Base-by-base conservation (phyloP, 2,797 vertebrate genomes). In the Okamejei kenojei region DNA sequence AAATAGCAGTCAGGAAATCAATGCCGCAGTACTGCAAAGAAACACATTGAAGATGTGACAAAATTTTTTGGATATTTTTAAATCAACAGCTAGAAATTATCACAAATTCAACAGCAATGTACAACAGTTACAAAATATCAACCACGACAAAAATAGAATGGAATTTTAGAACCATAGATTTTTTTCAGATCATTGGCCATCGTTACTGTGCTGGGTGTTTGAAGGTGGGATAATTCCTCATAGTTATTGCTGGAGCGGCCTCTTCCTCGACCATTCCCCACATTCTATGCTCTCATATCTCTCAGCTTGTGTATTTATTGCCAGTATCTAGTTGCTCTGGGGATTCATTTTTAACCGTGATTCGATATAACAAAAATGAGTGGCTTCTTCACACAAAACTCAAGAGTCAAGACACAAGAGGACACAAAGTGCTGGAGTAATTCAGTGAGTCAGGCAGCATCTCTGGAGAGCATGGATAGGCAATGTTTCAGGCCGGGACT, bases 61-160 rank as follows among this genome's bases (percentile, higher is more conserved):
- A 61, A 88, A 88, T 68, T 8, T 9, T 21, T 84, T 2, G 61
- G 63, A 68, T 88, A 88, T 88, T 88, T 88, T 88, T 88, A 63
- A 68, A 23, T 68, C 84, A 21, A 88, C 15, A 32, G 63, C 84
- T 88, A 63, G 17, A 88, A 88, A 88, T 68, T 32, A 35, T 88
- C 61, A 21, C 84, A 68, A 88, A 88, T 88, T 88, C n/a, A 35
- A 68, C 63, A 68, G n/a, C 63, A 21, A 88, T 21, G 17, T 88
- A 32, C 35, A 29, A 88, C 61, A 68, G 84, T 88, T 88, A 68
- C 17, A 32, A 23, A 68, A 88, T 19, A 68, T 21, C 13, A 35
- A 65, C n/a, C 9, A 29, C n/a, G 21, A 88, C 58, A 68, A 88
- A 68, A 35, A 68, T 78, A 68, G 19, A 32, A 13, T 32, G 32